A percentile compares a stretch with the other conserved stretches of the same genome.
Conservation (phyloP, 2,888 invertebrate genomes). For the Scaeva pyrastri region DNA sequence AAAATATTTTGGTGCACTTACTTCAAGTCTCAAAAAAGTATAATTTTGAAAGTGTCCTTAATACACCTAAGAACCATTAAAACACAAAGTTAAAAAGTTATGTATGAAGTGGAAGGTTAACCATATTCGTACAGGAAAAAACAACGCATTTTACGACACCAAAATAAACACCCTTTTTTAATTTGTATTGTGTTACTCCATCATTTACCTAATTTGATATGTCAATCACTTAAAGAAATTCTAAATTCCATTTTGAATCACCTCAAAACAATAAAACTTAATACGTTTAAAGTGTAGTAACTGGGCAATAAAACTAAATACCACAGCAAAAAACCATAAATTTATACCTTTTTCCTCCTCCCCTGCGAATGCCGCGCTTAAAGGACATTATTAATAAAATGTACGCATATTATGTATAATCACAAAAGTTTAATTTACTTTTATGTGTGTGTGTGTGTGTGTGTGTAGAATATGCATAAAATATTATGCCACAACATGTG, state of each 20-base stretch:
- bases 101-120: too few relatives aligned
- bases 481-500: constrained; percentile 68
- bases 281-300: too few relatives aligned
- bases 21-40: too few relatives aligned
- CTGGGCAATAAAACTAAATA: constrained; percentile 37
- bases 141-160: too few relatives aligned
- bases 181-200: not conserved
- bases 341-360: too few relatives aligned
- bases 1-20: too few relatives aligned
- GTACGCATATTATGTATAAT: not conserved
- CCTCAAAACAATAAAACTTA: constrained; percentile 17
- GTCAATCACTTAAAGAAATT: not conserved
- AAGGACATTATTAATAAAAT: constrained; percentile 64
- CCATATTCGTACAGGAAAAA: too few relatives aligned
- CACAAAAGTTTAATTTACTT: constrained; percentile 2
- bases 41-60: too few relatives aligned
- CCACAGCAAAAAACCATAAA: constrained; percentile 28
- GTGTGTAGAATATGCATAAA: constrained; percentile 39
- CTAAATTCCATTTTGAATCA: not conserved
- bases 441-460: not conserved
- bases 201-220: not conserved
- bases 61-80: too few relatives aligned
- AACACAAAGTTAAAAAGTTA: too few relatives aligned
- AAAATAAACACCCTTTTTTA: not conserved
- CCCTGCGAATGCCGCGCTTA: not conserved